A percentile compares a stretch with the other conserved stretches of the same genome.
These are phyloP conservation scores for Gastracanthus pulcherrimus DNA, from an alignment of 2,888 invertebrate genomes.

Conservation along the genomic window DNA sequence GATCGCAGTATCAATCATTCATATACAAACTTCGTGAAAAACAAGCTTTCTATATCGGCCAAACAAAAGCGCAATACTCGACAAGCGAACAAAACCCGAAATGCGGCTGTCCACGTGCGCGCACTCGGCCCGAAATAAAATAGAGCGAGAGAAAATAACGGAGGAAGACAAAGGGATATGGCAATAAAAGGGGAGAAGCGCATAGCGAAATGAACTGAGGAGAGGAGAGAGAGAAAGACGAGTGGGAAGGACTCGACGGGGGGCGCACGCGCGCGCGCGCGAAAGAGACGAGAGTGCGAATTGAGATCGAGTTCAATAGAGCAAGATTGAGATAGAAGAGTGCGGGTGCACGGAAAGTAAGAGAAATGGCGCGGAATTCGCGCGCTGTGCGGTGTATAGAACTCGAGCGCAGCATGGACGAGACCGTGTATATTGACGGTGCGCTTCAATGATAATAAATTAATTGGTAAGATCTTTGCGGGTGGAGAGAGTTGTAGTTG, in stretches of 20 bases:
- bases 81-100: too few relatives aligned
- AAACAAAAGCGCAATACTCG: too few relatives aligned
- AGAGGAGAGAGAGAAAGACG: constrained; percentile 4
- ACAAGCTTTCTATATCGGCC: too few relatives aligned
- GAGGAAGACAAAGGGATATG: neutral
- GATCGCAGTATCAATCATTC: too few relatives aligned
- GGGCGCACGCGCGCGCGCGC: neutral
- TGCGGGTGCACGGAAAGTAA: neutral
- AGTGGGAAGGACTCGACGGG: constrained; percentile 14
- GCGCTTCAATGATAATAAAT: neutral
- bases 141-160: neutral
- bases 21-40: too few relatives aligned
- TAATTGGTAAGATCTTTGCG: neutral
- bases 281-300: constrained; percentile 27
- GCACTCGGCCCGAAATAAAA: neutral
- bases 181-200: neutral
- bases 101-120: neutral
- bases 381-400: too few relatives aligned
- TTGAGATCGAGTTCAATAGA: constrained; percentile 43
- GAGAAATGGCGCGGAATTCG: constrained; percentile 20
- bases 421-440: neutral
- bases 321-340: constrained; percentile 29
- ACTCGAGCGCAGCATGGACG: too few relatives aligned
- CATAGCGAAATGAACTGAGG: neutral
- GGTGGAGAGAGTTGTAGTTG: too few relatives aligned